phyloP scores from a whole-genome alignment of 2,888 invertebrate genomes.

The Stegophylla sp. region DNA sequence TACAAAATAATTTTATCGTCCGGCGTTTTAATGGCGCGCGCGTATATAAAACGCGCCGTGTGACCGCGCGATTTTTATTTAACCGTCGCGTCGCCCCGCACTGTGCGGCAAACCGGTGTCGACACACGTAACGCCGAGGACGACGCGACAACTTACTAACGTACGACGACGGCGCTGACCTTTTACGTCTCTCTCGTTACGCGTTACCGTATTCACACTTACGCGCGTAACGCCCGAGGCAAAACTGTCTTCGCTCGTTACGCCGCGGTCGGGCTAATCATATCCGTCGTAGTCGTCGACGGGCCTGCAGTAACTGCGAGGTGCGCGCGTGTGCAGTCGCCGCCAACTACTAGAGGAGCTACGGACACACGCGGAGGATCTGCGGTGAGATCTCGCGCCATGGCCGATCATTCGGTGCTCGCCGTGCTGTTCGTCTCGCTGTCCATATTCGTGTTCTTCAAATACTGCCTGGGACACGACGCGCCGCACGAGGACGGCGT shows the following conservation, averaged over 20 bases:
- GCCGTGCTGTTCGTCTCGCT: constrained; percentile 62
- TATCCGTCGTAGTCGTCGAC: neutral
- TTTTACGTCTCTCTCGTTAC: no score
- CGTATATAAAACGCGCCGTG: no score
- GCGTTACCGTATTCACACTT: no score
- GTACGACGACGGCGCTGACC: neutral
- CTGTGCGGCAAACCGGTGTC: no score
- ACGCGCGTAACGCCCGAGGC: no score
- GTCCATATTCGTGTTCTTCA: constrained; percentile 63
- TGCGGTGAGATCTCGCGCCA: constrained; percentile 1
- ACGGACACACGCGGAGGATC: neutral
- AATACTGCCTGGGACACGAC: constrained; percentile 62
- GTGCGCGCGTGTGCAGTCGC: neutral
- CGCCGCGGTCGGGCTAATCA: neutral
- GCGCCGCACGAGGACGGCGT: neutral
- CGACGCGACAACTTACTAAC: no score
- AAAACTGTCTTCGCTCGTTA: neutral
- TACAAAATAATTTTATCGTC: no score
- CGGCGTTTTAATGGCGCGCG: no score
- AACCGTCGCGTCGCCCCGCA: no score
- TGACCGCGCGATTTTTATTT: no score
- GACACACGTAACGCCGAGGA: no score
- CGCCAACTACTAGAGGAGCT: no score
- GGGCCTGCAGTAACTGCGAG: neutral
- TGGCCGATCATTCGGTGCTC: constrained; percentile 61